Evolutionary conservation across 2,113 vertebrate species (phyloP), one percentile per base, ranked within the genome.

Genomic region (Labeo catla): DNA sequence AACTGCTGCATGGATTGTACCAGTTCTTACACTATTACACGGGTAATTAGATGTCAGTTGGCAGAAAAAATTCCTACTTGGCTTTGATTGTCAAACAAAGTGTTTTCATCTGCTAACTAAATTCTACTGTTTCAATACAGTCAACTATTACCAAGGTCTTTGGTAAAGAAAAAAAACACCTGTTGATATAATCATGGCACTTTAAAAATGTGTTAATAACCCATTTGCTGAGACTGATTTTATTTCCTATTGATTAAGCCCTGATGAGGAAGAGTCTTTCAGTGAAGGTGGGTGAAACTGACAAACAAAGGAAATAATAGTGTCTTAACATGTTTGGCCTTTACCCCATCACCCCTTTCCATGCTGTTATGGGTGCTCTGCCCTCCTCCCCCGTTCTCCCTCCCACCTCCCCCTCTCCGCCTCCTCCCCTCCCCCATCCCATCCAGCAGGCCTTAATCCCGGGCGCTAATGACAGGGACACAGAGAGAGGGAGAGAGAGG

Each of bases 391-490:
- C 93, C 92, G 88, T 36, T 72, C 57, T 91, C 63, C 8, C 84
- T 94, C 63, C 91, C 81, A 13, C 36, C 86, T 87, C 50, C 76
- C 68, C 21, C 83, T 72, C 87, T 50, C 89, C 87, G 88, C 90
- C 92, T 92, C 91, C 88, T 92, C 91, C 90, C 89, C 34, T 83
- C 92, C 92, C 93, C 91, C 91, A 86, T 90, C 89, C 91, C 90
- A 66, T 47, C 93, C 90, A 93, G 91, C 93, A 93, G 84, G 94
- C 93, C 95, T 93, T 95, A 96, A 96, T 95, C 93, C 72, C 84
- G 89, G 94, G 88, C 90, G 95, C 95, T 95, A 93, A 93, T 91
- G 92, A 95, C 87, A 45, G 86, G 86, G 93, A 88, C 57, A 81
- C 70, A 88, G 89, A 86, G 89, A 79, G 50, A 87, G 59, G 83